Percentiles rank a stretch among this genome's conserved stretches.
Conservation (phyloP, 2,113 vertebrate species). For the Rafetus swinhoei region DNA sequence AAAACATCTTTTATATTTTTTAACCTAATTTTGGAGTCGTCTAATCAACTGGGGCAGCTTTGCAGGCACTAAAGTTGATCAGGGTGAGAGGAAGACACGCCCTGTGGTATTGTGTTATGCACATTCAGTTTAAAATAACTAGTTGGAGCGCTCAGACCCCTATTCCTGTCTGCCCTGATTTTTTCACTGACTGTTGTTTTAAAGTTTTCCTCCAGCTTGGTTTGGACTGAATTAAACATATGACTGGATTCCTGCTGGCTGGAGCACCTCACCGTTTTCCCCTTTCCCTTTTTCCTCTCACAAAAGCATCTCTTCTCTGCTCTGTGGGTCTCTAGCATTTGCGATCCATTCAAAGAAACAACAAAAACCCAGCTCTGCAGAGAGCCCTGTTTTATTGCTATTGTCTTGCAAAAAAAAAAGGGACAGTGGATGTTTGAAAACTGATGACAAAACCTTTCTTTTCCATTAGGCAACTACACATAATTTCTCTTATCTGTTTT, state of each 20-base stretch:
- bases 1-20: neutral
- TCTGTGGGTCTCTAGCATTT: neutral
- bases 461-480: conserved; percentile 46
- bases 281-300: neutral
- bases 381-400: neutral
- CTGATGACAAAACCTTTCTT: conserved; percentile 21
- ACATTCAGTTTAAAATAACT: conserved; percentile 36
- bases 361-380: conserved; percentile 8
- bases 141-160: neutral
- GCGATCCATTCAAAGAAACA: neutral
- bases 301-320: neutral
- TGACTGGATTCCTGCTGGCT: neutral
- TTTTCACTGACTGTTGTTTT: neutral
- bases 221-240: conserved; percentile 1
- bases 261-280: neutral
- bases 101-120: conserved; percentile 37
- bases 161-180: neutral
- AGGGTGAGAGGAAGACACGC: conserved; percentile 47
- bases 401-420: neutral
- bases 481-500: conserved; percentile 37
- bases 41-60: neutral
- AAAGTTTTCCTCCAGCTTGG: neutral
- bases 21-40: conserved; percentile 9
- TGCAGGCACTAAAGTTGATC: conserved; percentile 39
- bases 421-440: conserved; percentile 6